These are phyloP conservation scores for Diplolepis rosae DNA, from an alignment of 2,888 invertebrate genomes.

Conservation along the genomic window DNA sequence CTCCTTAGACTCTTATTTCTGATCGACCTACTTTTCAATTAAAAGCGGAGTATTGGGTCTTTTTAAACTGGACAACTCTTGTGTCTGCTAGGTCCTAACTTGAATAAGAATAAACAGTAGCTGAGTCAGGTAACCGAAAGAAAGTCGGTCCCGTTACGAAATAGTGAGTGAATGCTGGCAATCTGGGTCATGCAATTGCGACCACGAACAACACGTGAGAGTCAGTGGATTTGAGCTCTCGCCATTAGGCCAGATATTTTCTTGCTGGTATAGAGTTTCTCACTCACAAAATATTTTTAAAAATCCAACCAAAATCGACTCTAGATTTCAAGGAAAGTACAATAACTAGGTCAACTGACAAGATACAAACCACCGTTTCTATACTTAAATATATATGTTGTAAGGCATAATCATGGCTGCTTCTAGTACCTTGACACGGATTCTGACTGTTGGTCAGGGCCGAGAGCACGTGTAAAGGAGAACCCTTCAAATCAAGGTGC, in stretches of 20 bases:
- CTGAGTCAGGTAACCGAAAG: slow-evolving; percentile 45
- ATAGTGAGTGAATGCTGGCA: slow-evolving; percentile 71
- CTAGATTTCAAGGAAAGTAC: slow-evolving; percentile 18
- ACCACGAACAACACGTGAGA: slow-evolving; percentile 55
- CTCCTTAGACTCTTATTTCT: not conserved
- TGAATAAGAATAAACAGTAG: slow-evolving; percentile 24
- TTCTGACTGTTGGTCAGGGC: slow-evolving; percentile 60
- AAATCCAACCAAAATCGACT: not conserved
- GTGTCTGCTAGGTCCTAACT: not conserved
- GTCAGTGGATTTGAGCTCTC: slow-evolving; percentile 33
- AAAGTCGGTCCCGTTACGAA: slow-evolving; percentile 71
- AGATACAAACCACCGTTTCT: slow-evolving; percentile 15
- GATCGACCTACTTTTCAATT: slow-evolving; percentile 11
- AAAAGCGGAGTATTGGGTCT: not conserved
- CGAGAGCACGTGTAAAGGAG: slow-evolving; percentile 46
- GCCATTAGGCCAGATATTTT: slow-evolving; percentile 25
- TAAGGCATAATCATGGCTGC: slow-evolving; percentile 60
- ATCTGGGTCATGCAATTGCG: slow-evolving; percentile 72
- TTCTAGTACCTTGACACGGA: slow-evolving; percentile 70
- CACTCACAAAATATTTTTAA: not conserved
- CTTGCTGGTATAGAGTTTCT: slow-evolving; percentile 37
- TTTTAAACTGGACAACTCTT: slow-evolving; percentile 1
- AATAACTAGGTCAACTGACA: slow-evolving; percentile 47
- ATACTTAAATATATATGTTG: slow-evolving; percentile 37
- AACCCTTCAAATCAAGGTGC: slow-evolving; percentile 16